Conservation (phyloP, 1,140 invertebrate species). For the Elymnias hypermnestra region DNA sequence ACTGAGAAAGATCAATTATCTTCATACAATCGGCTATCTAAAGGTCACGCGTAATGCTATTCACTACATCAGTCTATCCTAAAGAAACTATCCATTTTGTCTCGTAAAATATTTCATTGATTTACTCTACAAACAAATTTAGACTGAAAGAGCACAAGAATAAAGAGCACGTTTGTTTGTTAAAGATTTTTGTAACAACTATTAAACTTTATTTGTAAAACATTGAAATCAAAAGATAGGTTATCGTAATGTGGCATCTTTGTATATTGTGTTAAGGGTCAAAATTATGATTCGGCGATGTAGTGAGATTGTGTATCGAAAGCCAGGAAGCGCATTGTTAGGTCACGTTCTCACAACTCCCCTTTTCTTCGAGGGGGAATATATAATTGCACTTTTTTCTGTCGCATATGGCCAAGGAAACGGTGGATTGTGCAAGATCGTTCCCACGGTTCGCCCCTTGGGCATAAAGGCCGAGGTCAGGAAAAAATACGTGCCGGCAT, state of each 20-base stretch:
- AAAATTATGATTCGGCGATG: slow-evolving; percentile 39
- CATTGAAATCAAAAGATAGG: slow-evolving; percentile 35
- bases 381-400: slow-evolving; percentile 76
- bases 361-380: slow-evolving; percentile 72
- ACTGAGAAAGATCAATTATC: slow-evolving; percentile 60
- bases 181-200: slow-evolving; percentile 32
- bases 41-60: slow-evolving; percentile 71
- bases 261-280: slow-evolving; percentile 35
- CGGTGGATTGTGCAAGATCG: slow-evolving; percentile 64
- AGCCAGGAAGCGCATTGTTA: slow-evolving; percentile 73
- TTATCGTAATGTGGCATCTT: slow-evolving; percentile 52
- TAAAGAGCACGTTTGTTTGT: slow-evolving; percentile 25
- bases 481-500: slow-evolving; percentile 70
- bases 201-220: slow-evolving; percentile 59
- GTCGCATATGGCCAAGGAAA: slow-evolving; percentile 73
- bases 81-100: slow-evolving; percentile 53
- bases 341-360: slow-evolving; percentile 74
- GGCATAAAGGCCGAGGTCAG: slow-evolving; percentile 68
- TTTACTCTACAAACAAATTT: slow-evolving; percentile 10
- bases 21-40: slow-evolving; percentile 61
- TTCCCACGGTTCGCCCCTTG: slow-evolving; percentile 71
- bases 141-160: slow-evolving; percentile 10
- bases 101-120: slow-evolving; percentile 29
- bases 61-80: slow-evolving; percentile 55
- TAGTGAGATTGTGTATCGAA: slow-evolving; percentile 55